Evolutionary conservation across 2,888 invertebrate genomes (phyloP), one percentile per base, ranked within the genome.

Genomic region (Eupithecia inturbata): DNA sequence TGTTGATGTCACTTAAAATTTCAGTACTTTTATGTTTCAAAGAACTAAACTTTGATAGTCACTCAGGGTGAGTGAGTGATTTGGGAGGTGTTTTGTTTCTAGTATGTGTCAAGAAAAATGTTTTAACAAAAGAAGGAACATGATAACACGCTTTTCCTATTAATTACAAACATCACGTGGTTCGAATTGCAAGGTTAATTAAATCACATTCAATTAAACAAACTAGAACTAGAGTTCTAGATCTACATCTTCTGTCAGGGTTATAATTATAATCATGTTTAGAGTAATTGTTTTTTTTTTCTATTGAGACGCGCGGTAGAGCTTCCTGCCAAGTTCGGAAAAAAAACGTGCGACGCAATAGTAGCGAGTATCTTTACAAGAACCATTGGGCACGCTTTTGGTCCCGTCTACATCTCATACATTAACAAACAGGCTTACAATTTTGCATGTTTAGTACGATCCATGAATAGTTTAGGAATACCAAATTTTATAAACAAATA

Each of bases 131-230:
- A 5, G 57, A 31, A 28, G 28, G 7, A 31, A 28, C 16, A 28
- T 1, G 28, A 60, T 28, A 26, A 26, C 28, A 49, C 19, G n/a
- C 6, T 53, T 45, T 45, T 16, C 4, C 45, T 45, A 45, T 45
- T 49, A 49, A n/a, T 49, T n/a, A 12, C 49, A 14, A 31, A 62
- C 31, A 9, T 31, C 31, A n/a, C 33, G 14, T 39, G 31, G 22
- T 33, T 12, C 57, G 26, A 68, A 19, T 19, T 66, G 28, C 41
- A 71, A 71, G 63, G 63, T 64, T 67, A 69, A 72, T 63, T 31
- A 14, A 49, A 68, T 63, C 63, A 64, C 53, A 16, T 33, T 62
- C 19, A 53, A 68, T 63, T 53, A 5, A 64, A 45, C 45, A 19
- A 60, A 12, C 36, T 64, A 36, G 36, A 36, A 7, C 5, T 36